Evolutionary conservation across 2,113 vertebrate genomes (phyloP), one percentile per base, ranked within the genome.

Genomic region (Corythaeola cristata): DNA sequence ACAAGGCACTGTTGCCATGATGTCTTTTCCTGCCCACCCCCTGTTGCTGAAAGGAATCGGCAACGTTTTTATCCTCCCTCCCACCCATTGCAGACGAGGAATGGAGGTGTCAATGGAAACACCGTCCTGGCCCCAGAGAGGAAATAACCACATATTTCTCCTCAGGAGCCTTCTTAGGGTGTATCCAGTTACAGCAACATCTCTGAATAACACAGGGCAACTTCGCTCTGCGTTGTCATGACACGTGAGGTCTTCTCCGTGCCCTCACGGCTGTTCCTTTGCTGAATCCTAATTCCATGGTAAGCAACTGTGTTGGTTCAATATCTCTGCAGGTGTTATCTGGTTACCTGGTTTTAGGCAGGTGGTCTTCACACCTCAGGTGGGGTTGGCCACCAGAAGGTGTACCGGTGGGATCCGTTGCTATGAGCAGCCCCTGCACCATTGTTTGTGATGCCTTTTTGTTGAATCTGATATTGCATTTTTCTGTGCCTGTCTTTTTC

Each of bases 211-310:
- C 3, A n/a, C 13, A 44, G 44, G 14, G 9, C 39, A 44, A 26
- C 47, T 41, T 74, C 24, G 17, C 9, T 66, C 32, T 80, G 35
- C 2, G 1, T 62, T 1, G 0, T 41, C 7, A 1, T 21, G 39
- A 21, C 0, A 0, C 1, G 0, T 35, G 19, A 72, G 56, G 44
- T 35, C 39, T 81, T 14, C 52, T 53, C 33, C 21, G 0, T 53
- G 35, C 33, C 26, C 45, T 73, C 24, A 0, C 16, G 53, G 44
- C 28, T 78, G 2, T 35, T 79, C 21, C 35, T 33, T 60, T 33
- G 50, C 50, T 53, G 44, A 32, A 53, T 74, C n/a, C 52, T 23
- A n/a, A 23, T 37, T 32, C 53, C 16, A 26, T 37, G 28, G 37
- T 45, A n/a, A 83, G 12, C 28, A 62, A 3, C 20, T 15, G 11